Evolutionary conservation across 2,797 vertebrate species (phyloP), one percentile per base, ranked within the genome.

Genomic region (Xiphophorus birchmanni): DNA sequence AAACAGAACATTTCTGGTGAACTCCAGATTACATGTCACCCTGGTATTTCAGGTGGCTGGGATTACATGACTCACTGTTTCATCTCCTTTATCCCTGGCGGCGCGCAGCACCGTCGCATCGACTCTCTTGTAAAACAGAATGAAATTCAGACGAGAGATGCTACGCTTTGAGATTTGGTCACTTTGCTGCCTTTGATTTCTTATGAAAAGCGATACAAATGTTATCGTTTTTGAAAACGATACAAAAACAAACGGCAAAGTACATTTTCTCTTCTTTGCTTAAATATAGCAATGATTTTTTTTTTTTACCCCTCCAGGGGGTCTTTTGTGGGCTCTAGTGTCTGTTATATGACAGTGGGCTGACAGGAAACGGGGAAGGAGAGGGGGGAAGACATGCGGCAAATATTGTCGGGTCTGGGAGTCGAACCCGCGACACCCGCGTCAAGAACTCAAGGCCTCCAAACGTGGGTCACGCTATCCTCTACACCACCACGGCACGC

Each of bases 41-140:
- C 37, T 0, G 73, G 65, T 84, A 77, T 80, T 78, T 85, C 74
- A 82, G 45, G 84, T 74, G 67, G 29, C 73, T 69, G 42, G 75
- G 85, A 92, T 93, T 92, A 91, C 80, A 37, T 87, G 88, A 92
- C 83, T 92, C 83, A 89, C 40, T 10, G 60, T 23, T 37, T 90
- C 76, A 92, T 85, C 89, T 80, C 32, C 10, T 76, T 85, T 56
- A 88, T 89, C 82, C 74, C 26, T 47, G 32, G 54, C 75, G 76
- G 69, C 37, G 23, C 75, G n/a, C 13, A 23, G 54, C 32, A 54
- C 10, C 12, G 4, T 26, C 10, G 32, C 60, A 1, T 6, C 6
- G 13, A 26, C 23, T 26, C 23, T 26, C 21, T 11, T 18, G 0
- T 11, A 11, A 69, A 44, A 26, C 40, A 42, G 9, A 69, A 13